These are phyloP conservation scores for Gari tellinella DNA, from an alignment of 2,888 invertebrate species.

Conservation along the genomic window DNA sequence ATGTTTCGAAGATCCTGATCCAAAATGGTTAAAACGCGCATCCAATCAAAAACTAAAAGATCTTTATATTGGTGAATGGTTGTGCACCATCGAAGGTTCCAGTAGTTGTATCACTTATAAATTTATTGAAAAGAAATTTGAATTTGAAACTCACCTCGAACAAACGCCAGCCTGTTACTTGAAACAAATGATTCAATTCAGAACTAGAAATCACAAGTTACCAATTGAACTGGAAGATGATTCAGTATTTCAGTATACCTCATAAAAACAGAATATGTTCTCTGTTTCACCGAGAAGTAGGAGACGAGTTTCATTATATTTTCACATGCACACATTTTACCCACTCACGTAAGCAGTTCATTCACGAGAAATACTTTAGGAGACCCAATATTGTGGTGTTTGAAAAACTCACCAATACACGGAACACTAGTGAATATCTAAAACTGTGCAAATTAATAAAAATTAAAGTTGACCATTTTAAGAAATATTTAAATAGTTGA, in stretches of 20 bases:
- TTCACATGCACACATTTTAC: not conserved
- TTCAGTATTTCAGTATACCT: not conserved
- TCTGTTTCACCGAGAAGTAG: not conserved
- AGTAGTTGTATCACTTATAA: slow-evolving; percentile 8
- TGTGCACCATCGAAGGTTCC: not conserved
- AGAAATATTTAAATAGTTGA: too few species aligned
- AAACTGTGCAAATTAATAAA: too few species aligned
- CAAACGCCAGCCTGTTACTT: not conserved
- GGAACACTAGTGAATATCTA: too few species aligned
- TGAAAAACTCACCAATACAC: too few species aligned
- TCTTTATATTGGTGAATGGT: slow-evolving; percentile 4
- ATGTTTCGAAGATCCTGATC: too few species aligned
- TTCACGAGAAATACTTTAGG: too few species aligned
- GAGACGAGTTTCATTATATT: slow-evolving; percentile 15
- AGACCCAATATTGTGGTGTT: too few species aligned
- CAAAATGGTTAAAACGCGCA: slow-evolving; percentile 3
- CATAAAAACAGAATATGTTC: slow-evolving; percentile 8
- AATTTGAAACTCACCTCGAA: not conserved
- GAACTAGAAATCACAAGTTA: slow-evolving; percentile 10
- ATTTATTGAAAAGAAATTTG: slow-evolving; percentile 11
- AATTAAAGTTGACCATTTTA: too few species aligned
- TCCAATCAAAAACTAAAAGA: slow-evolving; percentile 14
- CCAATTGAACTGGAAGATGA: slow-evolving; percentile 15
- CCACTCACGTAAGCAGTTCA: too few species aligned
- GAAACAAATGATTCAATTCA: slow-evolving; percentile 9